Evolutionary conservation across 2,888 invertebrate species (phyloP), one percentile per base, ranked within the genome.

Genomic region (Lepetodrilus schrolli): DNA sequence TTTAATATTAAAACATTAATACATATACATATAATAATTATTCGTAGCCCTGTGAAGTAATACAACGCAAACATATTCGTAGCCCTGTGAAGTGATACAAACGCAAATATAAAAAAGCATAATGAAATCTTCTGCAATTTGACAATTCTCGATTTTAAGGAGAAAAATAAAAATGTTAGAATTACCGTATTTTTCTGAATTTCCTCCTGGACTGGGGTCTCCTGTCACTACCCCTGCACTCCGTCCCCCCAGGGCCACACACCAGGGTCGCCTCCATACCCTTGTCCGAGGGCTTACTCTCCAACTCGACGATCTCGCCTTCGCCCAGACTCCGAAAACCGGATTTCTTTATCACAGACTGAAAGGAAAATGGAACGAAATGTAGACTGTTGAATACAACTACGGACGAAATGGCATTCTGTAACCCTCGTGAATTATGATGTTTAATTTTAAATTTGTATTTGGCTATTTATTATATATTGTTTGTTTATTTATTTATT

Each of bases 291-390:
- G 93, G 93, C 89, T 95, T 94, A 89, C 94, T 95, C 89, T 95
- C 95, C 88, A 96, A 96, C 90, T 96, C 96, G 34, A 96, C 95
- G 82, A 94, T 94, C 90, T 97, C 96, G 68, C 95, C 95, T 84
- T 96, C 96, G 1, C 95, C 96, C 81, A 97, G 91, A 71, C 96
- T 96, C 77, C 95, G 93, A 90, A 97, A 97, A 4, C 97, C 96
- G 58, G 93, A 92, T 95, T 96, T 97, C 92, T 96, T 94, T 84
- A 97, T 96, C 75, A 95, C 96, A 85, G 96, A 96, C 96, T 97
- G 93, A 34, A 91, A 93, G 88, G 78, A 49, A 74, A 43, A 43
- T 43, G 43, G 43, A 17, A 43, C 10, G 43, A 17, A 43, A 43
- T 43, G 4, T 4, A 43, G 10, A 17, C 4, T 43, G n/a, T 43